These are phyloP conservation scores for Orchestes rusci DNA, from an alignment of 2,888 invertebrate genomes.

Conservation along the genomic window DNA sequence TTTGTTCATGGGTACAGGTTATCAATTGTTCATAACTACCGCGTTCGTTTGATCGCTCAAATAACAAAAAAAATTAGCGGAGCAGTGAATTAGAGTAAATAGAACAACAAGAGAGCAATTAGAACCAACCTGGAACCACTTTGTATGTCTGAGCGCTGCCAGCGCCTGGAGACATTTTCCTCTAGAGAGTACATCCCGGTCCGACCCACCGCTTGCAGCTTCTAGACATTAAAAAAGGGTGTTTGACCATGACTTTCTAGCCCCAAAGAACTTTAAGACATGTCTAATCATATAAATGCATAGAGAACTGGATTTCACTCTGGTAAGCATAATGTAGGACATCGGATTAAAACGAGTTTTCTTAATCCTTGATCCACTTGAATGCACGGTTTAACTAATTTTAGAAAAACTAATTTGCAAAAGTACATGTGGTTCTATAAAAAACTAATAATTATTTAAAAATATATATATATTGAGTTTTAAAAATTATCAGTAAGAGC, in stretches of 20 bases:
- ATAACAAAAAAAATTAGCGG: no score
- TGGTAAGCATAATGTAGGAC: not conserved
- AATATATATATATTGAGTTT: no score
- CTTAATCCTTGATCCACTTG: no score
- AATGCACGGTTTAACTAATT: no score
- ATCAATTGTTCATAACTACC: slow-evolving; percentile 8
- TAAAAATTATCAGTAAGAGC: no score
- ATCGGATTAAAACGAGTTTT: no score
- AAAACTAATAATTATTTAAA: no score
- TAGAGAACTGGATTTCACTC: not conserved
- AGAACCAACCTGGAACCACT: slow-evolving; percentile 97
- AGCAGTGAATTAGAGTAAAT: no score
- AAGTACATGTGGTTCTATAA: no score
- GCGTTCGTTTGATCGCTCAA: no score
- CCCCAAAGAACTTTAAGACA: slow-evolving; percentile 32
- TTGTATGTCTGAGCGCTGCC: slow-evolving; percentile 99
- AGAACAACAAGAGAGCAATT: slow-evolving; percentile 7
- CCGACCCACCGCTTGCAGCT: slow-evolving; percentile 64
- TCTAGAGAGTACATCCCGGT: slow-evolving; percentile 94
- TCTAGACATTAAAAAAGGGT: slow-evolving; percentile 54
- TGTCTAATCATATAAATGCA: not conserved
- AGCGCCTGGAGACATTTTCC: slow-evolving; percentile 99
- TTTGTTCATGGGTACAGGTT: slow-evolving; percentile 21
- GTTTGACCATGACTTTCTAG: slow-evolving; percentile 59
- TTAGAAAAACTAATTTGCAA: no score